These are phyloP conservation scores for Drosophila nasuta DNA, from an alignment of 1,140 invertebrate genomes.

Conservation along the genomic window DNA sequence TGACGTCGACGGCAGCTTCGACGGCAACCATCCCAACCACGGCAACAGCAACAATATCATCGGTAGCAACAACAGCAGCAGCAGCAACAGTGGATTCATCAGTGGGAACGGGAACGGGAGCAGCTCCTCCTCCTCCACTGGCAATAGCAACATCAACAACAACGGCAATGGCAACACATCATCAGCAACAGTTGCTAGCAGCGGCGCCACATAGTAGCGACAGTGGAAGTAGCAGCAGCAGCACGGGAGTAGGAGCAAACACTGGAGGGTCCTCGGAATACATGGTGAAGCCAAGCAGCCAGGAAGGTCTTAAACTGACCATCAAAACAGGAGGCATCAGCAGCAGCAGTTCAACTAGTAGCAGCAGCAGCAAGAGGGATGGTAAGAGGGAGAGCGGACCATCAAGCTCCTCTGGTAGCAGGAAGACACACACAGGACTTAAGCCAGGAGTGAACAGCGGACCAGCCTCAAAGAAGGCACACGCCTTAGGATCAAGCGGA, in stretches of 20 bases:
- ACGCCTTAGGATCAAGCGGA: constrained; percentile 21
- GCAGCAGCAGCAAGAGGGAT: constrained; percentile 41
- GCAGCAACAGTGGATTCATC: constrained; percentile 27
- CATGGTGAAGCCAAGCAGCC: constrained; percentile 87
- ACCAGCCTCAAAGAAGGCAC: constrained; percentile 73
- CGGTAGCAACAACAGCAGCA: constrained; percentile 21
- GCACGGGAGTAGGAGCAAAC: constrained; percentile 30
- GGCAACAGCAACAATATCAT: constrained; percentile 23
- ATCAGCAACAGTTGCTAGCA: constrained; percentile 44
- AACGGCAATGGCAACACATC: constrained; percentile 44
- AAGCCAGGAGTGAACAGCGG: constrained; percentile 90
- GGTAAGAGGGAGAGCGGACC: constrained; percentile 20
- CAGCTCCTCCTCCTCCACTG: constrained; percentile 1
- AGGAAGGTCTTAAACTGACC: constrained; percentile 94
- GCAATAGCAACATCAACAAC: constrained; percentile 27
- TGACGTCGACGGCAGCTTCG: constrained; percentile 88
- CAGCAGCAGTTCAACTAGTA: constrained; percentile 34
- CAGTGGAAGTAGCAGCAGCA: constrained; percentile 27
- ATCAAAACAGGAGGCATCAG: constrained; percentile 89
- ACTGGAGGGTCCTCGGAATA: constrained; percentile 87
- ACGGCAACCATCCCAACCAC: constrained; percentile 42
- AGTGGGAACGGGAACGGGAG: constrained; percentile 17
- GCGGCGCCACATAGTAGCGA: constrained; percentile 57
- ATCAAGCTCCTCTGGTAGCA: constrained; percentile 39
- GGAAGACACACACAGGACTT: constrained; percentile 90